Percentiles rank a stretch among this genome's conserved stretches.
These are phyloP conservation scores for Clarias platycephalus DNA, from an alignment of 2,797 vertebrate genomes.

Conservation along the genomic window DNA sequence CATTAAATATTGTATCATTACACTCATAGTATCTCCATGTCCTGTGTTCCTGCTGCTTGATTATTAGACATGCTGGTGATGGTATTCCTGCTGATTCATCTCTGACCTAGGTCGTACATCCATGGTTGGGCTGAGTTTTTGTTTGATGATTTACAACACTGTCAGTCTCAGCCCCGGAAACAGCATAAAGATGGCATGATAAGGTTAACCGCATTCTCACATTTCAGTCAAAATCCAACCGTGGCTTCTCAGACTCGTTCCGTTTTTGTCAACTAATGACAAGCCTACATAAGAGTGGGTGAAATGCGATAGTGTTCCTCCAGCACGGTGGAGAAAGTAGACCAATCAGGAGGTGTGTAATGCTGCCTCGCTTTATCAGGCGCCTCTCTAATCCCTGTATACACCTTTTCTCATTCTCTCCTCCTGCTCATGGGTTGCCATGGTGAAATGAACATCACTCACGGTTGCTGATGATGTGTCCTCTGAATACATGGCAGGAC, in stretches of 20 bases:
- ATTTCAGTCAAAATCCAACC: constrained; percentile 17
- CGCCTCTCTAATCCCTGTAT: constrained; percentile 15
- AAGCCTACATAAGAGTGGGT: background rate
- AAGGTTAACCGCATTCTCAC: background rate
- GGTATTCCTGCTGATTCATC: constrained; percentile 8
- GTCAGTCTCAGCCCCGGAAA: background rate
- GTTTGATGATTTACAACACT: constrained; percentile 47
- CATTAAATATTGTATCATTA: background rate
- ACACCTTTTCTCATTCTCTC: constrained; percentile 35
- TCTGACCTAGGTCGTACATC: constrained; percentile 58
- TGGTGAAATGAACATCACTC: constrained; percentile 28
- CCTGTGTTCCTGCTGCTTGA: background rate
- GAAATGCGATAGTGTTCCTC: background rate
- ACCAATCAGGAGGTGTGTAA: background rate
- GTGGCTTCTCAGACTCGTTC: background rate
- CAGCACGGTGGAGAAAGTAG: background rate
- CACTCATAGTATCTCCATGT: background rate
- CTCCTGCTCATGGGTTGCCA: constrained; percentile 29
- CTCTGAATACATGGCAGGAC: constrained; percentile 6
- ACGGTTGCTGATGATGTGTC: constrained; percentile 9
- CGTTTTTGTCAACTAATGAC: background rate
- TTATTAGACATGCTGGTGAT: background rate
- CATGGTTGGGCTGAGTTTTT: constrained; percentile 50
- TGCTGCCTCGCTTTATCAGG: background rate
- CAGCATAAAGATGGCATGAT: background rate